Base-by-base conservation (phyloP, 2,888 invertebrate species). In the Lordiphosa fenestrarum region DNA sequence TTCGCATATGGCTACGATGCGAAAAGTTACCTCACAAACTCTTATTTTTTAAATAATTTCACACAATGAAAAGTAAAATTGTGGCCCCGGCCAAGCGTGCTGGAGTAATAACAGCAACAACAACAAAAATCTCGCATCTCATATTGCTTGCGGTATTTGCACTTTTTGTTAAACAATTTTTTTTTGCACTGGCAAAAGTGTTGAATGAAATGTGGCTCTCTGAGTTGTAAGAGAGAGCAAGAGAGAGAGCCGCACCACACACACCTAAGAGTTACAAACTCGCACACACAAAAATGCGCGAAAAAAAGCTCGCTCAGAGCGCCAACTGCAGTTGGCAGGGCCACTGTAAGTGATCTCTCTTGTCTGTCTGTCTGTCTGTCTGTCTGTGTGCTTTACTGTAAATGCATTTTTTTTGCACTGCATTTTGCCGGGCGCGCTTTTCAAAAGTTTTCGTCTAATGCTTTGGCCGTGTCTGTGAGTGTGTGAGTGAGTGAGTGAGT, bases 351-450 rank as follows among this genome's bases (percentile, higher is more conserved):
- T 74, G 80, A 80, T 77, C 80, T 66, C 71, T 19, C 19, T 13
- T 15, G 1, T 15, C 15, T 15, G 1, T 77, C 80, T 66, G 69
- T 19, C 19, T 13, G 33, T 55, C 23, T 51, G 38, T 53, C 42
- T n/a, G n/a, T 50, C 57, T 41, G 63, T 66, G 66, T 73, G 77
- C 73, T 80, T 80, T 80, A 74, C 77, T 73, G 74, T 78, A 77
- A 78, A 74, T 59, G 42, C 35, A 49, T 40, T 48, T 42, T 70
- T 49, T 78, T 78, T 71, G 64, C 80, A 77, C 53, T 77, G 81
- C 77, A 77, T 74, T 77, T 80, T 74, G 77, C 77, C 77, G 77
- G 81, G 77, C 77, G 81, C 69, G 80, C 76, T 76, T 76, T 68
- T 66, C 62, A 67, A 75, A 75, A 58, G 69, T 75, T 60, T 72